These are phyloP conservation scores for Thereva nobilitata DNA, from an alignment of 2,888 invertebrate genomes.

Conservation along the genomic window DNA sequence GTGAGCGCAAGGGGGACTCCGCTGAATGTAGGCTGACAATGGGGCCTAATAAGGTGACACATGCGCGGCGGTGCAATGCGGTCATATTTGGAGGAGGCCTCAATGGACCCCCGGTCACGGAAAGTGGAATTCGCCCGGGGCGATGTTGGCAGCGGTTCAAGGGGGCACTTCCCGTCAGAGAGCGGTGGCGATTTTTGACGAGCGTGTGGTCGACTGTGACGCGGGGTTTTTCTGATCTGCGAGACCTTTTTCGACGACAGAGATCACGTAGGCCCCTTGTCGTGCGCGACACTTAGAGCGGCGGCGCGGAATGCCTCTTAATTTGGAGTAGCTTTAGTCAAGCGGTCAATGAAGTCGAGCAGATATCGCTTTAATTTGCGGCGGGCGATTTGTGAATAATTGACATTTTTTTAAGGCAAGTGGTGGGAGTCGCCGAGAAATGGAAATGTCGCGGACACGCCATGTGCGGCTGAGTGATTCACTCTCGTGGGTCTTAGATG, in stretches of 20 bases:
- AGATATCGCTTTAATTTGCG: constrained; percentile 29
- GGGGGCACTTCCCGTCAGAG: constrained; percentile 28
- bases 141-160: constrained; percentile 22
- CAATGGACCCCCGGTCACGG: constrained; percentile 17
- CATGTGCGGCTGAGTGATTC: constrained; percentile 20
- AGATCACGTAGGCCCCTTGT: constrained; percentile 23
- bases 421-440: constrained; percentile 25
- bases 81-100: constrained; percentile 31
- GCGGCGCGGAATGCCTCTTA: constrained; percentile 33
- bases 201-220: not conserved
- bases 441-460: constrained; percentile 8
- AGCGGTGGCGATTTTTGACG: constrained; percentile 23
- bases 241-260: constrained; percentile 27
- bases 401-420: constrained; percentile 14
- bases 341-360: constrained; percentile 33
- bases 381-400: constrained; percentile 22
- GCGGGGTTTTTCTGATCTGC: not conserved
- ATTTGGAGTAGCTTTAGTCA: constrained; percentile 22
- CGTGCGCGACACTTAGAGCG: constrained; percentile 9
- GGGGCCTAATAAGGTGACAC: constrained; percentile 35
- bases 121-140: constrained; percentile 23
- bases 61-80: constrained; percentile 13
- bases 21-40: constrained; percentile 28
- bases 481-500: constrained; percentile 6
- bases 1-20: constrained; percentile 1